Evolutionary conservation across 2,888 invertebrate genomes (phyloP).

Genomic region (Chromoteleia sp.): DNA sequence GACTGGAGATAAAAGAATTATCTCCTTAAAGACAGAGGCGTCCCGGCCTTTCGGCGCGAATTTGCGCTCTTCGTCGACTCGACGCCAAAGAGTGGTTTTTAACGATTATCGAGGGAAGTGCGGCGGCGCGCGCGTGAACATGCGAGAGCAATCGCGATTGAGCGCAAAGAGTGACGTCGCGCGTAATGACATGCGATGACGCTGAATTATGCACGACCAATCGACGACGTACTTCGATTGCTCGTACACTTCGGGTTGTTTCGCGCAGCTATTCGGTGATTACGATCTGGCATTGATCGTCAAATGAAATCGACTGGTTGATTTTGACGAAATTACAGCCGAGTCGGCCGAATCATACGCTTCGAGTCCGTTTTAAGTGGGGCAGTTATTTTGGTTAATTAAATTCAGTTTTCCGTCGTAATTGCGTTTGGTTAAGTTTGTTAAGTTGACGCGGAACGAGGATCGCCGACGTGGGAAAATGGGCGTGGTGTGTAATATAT

Average conservation of each 20-base stretch:
- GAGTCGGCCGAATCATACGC: conserved; percentile 19
- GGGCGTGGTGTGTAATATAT: neutral
- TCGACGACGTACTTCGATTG: neutral
- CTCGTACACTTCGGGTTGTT: neutral
- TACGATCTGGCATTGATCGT: conserved; percentile 29
- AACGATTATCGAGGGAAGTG: conserved; percentile 4
- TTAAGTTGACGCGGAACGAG: conserved; percentile 25
- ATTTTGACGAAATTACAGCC: conserved; percentile 35
- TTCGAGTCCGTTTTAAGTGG: conserved; percentile 23
- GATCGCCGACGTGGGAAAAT: conserved; percentile 10
- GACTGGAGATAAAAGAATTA: conserved; percentile 47
- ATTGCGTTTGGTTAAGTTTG: conserved; percentile 54
- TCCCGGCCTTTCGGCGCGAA: conserved; percentile 7
- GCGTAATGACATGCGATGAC: conserved; percentile 25
- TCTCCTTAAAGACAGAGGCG: conserved; percentile 41
- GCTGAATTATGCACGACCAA: conserved; percentile 25
- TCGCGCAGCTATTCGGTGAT: conserved; percentile 8
- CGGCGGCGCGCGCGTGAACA: too few species aligned
- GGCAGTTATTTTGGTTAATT: conserved; percentile 53
- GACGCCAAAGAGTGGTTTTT: conserved; percentile 10
- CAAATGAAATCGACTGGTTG: conserved; percentile 20
- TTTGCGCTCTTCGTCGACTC: too few species aligned
- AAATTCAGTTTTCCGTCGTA: conserved; percentile 49
- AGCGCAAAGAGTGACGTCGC: conserved; percentile 21
- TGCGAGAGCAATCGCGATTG: conserved; percentile 11